These are phyloP conservation scores for Chrysolina haemoptera DNA, from an alignment of 2,888 invertebrate species.

Conservation along the genomic window DNA sequence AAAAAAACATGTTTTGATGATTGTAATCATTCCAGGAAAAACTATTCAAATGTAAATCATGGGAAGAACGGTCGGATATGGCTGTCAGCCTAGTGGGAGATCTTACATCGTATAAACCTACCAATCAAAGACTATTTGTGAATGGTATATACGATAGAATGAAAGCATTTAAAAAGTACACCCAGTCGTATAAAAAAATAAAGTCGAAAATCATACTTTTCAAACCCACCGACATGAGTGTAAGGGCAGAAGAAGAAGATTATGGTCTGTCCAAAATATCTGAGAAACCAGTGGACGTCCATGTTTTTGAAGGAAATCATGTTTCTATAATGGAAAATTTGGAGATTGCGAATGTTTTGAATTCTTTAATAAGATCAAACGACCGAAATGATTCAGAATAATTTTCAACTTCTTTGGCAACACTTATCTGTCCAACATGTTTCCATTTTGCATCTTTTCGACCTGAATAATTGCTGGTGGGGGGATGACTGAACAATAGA, in stretches of 20 bases:
- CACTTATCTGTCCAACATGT: too few species aligned
- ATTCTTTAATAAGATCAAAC: slow-evolving; percentile 56
- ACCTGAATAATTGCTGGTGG: too few species aligned
- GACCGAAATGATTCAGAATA: too few species aligned
- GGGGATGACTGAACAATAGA: too few species aligned
- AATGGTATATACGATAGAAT: slow-evolving; percentile 50
- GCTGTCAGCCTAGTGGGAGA: slow-evolving; percentile 14
- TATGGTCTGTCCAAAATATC: slow-evolving; percentile 77
- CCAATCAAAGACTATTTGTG: slow-evolving; percentile 33
- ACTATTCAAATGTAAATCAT: slow-evolving; percentile 33
- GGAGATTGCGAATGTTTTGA: slow-evolving; percentile 76
- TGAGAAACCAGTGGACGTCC: slow-evolving; percentile 73
- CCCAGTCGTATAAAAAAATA: slow-evolving; percentile 51
- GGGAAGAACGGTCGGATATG: slow-evolving; percentile 37
- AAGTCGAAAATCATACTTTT: slow-evolving; percentile 54
- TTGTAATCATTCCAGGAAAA: slow-evolving; percentile 33
- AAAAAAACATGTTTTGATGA: not conserved
- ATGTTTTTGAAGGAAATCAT: slow-evolving; percentile 82
- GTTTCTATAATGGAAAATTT: slow-evolving; percentile 78
- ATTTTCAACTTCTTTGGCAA: too few species aligned
- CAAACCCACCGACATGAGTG: slow-evolving; percentile 49
- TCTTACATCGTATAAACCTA: not conserved
- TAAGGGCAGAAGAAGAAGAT: slow-evolving; percentile 71
- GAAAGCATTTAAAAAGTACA: slow-evolving; percentile 48
- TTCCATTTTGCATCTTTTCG: too few species aligned